These are phyloP conservation scores for Centropus bengalensis DNA, from an alignment of 2,113 vertebrate genomes.

Conservation along the genomic window DNA sequence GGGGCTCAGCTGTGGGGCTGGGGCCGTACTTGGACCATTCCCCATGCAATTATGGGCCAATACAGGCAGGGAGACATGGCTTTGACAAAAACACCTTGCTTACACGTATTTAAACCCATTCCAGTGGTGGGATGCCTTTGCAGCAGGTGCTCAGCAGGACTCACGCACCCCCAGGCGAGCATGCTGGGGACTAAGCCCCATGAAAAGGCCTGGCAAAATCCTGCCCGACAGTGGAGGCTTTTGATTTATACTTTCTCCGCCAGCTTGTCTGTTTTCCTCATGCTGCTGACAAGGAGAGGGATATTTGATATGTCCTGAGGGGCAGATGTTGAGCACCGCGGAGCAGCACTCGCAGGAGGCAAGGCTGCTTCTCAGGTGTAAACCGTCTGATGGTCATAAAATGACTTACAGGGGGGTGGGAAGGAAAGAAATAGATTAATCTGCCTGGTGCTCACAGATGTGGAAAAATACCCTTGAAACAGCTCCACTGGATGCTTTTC, in stretches of 20 bases:
- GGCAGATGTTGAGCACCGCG: conserved; percentile 53
- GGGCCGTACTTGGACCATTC: neutral
- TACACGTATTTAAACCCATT: neutral
- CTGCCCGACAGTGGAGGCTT: conserved; percentile 32
- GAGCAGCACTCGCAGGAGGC: conserved; percentile 48
- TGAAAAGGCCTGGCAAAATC: conserved; percentile 6
- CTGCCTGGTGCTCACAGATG: conserved; percentile 46
- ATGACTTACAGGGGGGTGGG: neutral
- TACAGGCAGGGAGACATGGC: accelerated
- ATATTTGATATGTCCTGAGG: conserved; percentile 66
- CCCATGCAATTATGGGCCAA: accelerated
- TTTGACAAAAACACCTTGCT: neutral
- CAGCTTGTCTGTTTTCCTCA: conserved; percentile 67
- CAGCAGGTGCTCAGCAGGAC: conserved; percentile 21
- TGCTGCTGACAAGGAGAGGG: conserved; percentile 66
- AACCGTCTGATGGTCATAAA: conserved; percentile 62
- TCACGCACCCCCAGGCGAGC: neutral
- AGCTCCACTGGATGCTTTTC: conserved; percentile 32
- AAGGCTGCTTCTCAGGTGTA: conserved; percentile 66
- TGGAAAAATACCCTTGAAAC: conserved; percentile 59
- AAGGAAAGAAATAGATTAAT: conserved; percentile 62
- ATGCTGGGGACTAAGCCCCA: accelerated
- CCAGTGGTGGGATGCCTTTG: neutral
- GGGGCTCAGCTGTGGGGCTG: accelerated
- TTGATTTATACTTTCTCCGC: conserved; percentile 67